Evolutionary conservation across 2,797 vertebrate genomes (phyloP), one percentile per base, ranked within the genome.

Genomic region (Halcyon chelicuti): DNA sequence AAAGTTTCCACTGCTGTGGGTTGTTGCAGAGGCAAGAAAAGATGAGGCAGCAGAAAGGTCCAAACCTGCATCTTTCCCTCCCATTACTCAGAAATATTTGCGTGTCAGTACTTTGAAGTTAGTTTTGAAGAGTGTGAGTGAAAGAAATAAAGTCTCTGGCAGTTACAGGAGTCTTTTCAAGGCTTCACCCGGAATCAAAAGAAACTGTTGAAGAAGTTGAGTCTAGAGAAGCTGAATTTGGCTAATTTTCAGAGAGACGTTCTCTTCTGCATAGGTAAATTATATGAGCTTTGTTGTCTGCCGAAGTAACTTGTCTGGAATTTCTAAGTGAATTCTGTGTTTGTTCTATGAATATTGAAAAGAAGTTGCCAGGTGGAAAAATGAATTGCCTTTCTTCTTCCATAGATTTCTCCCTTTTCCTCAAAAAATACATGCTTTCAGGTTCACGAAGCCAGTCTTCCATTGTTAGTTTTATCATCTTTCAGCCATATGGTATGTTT

Each of bases 401-500:
- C 54, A 33, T 33, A 91, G 49, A 80, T 88, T 93, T 83, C 72
- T 80, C 20, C 19, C 7, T 42, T 91, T 94, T 89, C 72, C 40
- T 91, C 10, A 77, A 80, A 95, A 94, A 92, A 62, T 31, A 51
- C 0, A 1, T 39, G 46, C 63, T 63, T 92, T 40, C 40, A 85
- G 60, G 60, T 78, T 86, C 60, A 47, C 0, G 1, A 66, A 86
- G 54, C 62, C 42, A 33, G n/a, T 68, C 40, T 58, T 75, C 68
- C 75, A 86, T 96, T 97, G 91, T 96, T 96, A 55, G 68, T 80
- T 96, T 97, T 97, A 96, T 96, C 92, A 75, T 90, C 86, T 86
- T 88, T 89, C 92, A 87, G 6, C 75, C 94, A 94, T 91, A 80
- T 90, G 91, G 46, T 86, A 28, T n/a, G 44, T 77, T 93, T 83